Base-by-base conservation (phyloP, 92 coral and sea anemone species). In the Muricea muricata region DNA sequence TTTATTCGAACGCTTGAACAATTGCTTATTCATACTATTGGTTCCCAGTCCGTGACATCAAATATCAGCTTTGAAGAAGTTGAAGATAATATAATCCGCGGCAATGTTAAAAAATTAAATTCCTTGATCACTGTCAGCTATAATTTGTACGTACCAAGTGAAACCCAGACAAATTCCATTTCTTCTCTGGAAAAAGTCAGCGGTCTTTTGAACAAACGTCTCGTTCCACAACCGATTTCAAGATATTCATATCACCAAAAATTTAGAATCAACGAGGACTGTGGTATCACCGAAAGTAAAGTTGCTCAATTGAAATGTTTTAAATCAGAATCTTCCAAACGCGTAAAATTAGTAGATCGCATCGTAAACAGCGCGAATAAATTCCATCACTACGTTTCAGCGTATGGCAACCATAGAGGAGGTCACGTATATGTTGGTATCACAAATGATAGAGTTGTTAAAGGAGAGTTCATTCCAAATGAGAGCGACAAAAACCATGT, bases 401-500 rank as follows among this genome's bases (percentile, higher is more conserved):
- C 85, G 7, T 86, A 67, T 57, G 89, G 85, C 28, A 86, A 86
- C 67, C 69, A 79, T 33, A 29, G 72, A 32, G 89, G 89, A 29
- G 89, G 89, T 15, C 89, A 82, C 32, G 34, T 86, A n/a, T 86
- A 78, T 63, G 78, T 76, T 55, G 89, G 89, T 26, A 82, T 86
- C 6, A 40, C 54, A 9, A 52, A 79, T 26, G 81, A 67, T 29
- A 79, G 80, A 41, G 34, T 52, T 35, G 81, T 86, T 17, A 11
- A 86, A 56, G 89, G 89, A 30, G 79, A 86, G 31, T 23, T 20
- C 3, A 65, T 79, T 11, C 20, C 30, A 29, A 81, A 76, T 50
- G 89, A 78, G 40, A 86, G 50, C 50, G 58, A 42, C 5, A 71
- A 78, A 15, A 35, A n/a, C 50, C 50, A 14, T 14, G 50, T 86